These are phyloP conservation scores for Epiblema foenella DNA, from an alignment of 2,888 invertebrate species.

Conservation along the genomic window DNA sequence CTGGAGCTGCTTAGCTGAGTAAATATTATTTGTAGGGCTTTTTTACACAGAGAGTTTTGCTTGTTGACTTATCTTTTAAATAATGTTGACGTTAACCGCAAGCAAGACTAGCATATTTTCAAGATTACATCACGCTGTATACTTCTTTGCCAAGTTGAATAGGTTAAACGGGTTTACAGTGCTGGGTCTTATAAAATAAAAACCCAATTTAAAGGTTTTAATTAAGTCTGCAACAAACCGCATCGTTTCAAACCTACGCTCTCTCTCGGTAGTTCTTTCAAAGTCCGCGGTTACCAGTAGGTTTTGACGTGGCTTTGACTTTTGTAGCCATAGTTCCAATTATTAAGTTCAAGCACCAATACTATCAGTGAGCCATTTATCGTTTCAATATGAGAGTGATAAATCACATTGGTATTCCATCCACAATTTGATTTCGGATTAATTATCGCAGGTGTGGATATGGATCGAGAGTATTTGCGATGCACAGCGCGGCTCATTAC, in stretches of 20 bases:
- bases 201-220: background rate
- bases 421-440: slow-evolving; percentile 54
- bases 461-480: slow-evolving; percentile 64
- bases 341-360: slow-evolving; percentile 9
- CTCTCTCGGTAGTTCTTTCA: background rate
- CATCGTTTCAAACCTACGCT: background rate
- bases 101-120: slow-evolving; percentile 2
- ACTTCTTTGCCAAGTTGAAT: too few species aligned
- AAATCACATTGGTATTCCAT: slow-evolving; percentile 34
- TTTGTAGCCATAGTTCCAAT: background rate
- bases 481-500: slow-evolving; percentile 71
- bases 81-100: slow-evolving; percentile 21
- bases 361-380: slow-evolving; percentile 14
- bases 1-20: background rate
- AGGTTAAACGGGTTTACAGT: background rate
- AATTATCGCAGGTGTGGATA: slow-evolving; percentile 62
- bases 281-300: background rate
- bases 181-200: background rate
- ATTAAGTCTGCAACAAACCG: background rate
- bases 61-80: background rate
- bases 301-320: too few species aligned
- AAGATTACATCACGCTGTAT: slow-evolving; percentile 12
- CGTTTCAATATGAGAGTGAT: slow-evolving; percentile 13
- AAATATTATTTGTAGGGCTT: slow-evolving; percentile 27
- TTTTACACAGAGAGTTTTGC: background rate